Evolutionary conservation across 1,140 invertebrate genomes (phyloP).

Genomic region (Drosophila sechellia): DNA sequence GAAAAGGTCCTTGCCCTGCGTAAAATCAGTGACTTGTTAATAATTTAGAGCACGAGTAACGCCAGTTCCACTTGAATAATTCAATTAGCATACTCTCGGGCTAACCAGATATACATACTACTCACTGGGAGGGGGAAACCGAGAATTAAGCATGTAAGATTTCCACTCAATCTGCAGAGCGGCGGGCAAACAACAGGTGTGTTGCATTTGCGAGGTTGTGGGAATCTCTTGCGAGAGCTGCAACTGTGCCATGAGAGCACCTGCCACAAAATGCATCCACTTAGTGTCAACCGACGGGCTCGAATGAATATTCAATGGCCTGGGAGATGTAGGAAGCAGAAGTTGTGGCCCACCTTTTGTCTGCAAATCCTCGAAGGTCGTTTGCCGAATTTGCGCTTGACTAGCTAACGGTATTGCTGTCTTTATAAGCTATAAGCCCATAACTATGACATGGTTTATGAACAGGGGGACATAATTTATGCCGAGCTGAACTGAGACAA

Average conservation of each 20-base stretch:
- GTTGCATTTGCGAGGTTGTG: constrained; percentile 39
- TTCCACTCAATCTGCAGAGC: constrained; percentile 14
- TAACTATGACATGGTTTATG: constrained; percentile 40
- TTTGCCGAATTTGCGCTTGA: constrained; percentile 69
- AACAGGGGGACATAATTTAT: constrained; percentile 44
- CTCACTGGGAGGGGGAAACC: constrained; percentile 6
- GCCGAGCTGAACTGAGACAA: constrained; percentile 16
- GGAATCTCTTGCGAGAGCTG: constrained; percentile 29
- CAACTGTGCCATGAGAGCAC: constrained; percentile 42
- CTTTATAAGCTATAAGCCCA: constrained; percentile 4
- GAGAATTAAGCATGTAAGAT: not conserved
- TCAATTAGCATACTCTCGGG: constrained; percentile 43
- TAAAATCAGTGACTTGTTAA: constrained; percentile 34
- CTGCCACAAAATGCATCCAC: constrained; percentile 43
- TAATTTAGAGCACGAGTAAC: constrained; percentile 39
- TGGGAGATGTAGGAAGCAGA: constrained; percentile 66
- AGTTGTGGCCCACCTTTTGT: constrained; percentile 25
- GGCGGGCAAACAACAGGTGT: constrained; percentile 7
- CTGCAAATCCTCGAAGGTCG: constrained; percentile 38
- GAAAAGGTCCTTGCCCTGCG: constrained; percentile 47
- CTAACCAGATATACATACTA: not conserved
- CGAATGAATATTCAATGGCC: constrained; percentile 71
- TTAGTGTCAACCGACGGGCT: constrained; percentile 48
- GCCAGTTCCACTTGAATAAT: constrained; percentile 29
- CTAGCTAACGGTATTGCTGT: constrained; percentile 43